Evolutionary conservation across 1,140 invertebrate species (phyloP).

Genomic region (Caerostris extrusa): DNA sequence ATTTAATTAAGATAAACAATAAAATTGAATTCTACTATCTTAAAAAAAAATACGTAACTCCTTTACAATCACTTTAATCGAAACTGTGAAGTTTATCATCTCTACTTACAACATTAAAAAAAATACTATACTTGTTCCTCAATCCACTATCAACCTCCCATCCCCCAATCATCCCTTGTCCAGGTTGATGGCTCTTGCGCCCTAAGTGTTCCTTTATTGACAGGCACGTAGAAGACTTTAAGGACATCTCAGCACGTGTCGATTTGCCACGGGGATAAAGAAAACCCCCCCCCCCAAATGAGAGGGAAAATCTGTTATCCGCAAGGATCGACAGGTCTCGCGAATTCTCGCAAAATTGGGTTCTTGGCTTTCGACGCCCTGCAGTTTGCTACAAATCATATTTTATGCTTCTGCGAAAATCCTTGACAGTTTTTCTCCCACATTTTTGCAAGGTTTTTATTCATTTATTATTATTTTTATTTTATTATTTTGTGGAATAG

Average conservation of each 20-base stretch:
- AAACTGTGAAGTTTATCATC: no score
- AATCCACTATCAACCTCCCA: background rate
- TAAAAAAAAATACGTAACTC: no score
- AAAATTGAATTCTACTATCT: no score
- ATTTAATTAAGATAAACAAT: no score
- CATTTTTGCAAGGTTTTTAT: background rate
- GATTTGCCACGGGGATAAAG: conserved; percentile 64
- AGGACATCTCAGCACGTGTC: conserved; percentile 49
- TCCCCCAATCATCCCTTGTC: background rate
- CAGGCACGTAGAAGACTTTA: conserved; percentile 19
- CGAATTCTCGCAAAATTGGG: conserved; percentile 56
- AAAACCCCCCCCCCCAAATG: background rate
- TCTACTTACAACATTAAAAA: no score
- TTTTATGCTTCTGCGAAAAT: conserved; percentile 27
- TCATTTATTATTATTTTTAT: background rate
- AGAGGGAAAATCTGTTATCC: conserved; percentile 61
- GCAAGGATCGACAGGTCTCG: conserved; percentile 16
- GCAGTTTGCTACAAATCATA: conserved; percentile 58
- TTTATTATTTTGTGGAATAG: background rate
- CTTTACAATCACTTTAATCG: no score
- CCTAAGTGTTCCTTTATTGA: background rate
- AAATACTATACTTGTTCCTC: background rate
- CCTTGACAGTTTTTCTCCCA: conserved; percentile 36
- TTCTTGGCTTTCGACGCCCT: conserved; percentile 23
- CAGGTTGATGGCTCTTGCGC: background rate